Percentiles rank a stretch among this genome's conserved stretches.
phyloP scores from a whole-genome alignment of 2,888 invertebrate species.

The Hoplodrina ambigua region DNA sequence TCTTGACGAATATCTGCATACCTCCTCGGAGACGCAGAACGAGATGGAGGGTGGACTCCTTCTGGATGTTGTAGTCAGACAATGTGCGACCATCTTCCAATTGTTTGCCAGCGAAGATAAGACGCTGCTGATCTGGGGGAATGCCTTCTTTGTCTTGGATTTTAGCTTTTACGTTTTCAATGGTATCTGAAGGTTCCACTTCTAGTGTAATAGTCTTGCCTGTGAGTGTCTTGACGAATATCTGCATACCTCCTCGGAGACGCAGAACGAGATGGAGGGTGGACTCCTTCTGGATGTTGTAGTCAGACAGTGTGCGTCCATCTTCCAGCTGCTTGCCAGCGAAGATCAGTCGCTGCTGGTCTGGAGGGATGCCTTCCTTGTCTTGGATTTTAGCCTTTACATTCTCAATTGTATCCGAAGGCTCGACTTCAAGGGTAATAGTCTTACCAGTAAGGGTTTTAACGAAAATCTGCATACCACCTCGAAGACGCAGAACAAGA shows the following conservation, averaged over 20 bases:
- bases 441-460: constrained; percentile 80
- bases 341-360: constrained; percentile 79
- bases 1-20: constrained; percentile 84
- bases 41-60: constrained; percentile 78
- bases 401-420: constrained; percentile 80
- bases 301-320: constrained; percentile 79
- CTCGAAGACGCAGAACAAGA: constrained; percentile 79
- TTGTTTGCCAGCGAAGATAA: constrained; percentile 81
- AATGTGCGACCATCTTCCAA: constrained; percentile 79
- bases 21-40: constrained; percentile 79
- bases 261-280: constrained; percentile 77
- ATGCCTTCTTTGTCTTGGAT: constrained; percentile 84
- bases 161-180: constrained; percentile 84
- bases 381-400: constrained; percentile 83
- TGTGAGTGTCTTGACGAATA: constrained; percentile 79
- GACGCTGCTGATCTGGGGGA: constrained; percentile 81
- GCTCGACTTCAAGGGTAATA: constrained; percentile 78
- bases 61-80: constrained; percentile 80
- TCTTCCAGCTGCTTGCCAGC: constrained; percentile 81
- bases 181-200: constrained; percentile 81
- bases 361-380: constrained; percentile 81
- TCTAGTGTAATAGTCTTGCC: constrained; percentile 80
- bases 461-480: constrained; percentile 82
- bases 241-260: constrained; percentile 82
- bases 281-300: constrained; percentile 81